Evolutionary conservation across 2,888 invertebrate genomes (phyloP).

Genomic region (Metallyticus violacea): DNA sequence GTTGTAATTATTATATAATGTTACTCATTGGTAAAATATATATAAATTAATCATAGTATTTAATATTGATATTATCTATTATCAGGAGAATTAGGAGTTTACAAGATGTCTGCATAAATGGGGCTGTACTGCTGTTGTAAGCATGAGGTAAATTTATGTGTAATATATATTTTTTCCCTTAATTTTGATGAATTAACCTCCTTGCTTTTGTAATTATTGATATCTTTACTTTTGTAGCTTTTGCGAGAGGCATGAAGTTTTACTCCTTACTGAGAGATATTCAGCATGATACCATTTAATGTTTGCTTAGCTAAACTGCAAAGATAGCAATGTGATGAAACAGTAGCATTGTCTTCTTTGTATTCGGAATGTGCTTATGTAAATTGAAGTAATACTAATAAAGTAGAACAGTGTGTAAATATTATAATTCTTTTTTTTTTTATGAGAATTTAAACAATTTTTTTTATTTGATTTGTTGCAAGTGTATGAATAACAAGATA

Average conservation of each 20-base stretch:
- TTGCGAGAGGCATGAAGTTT: background rate
- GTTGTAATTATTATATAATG: too few relatives aligned
- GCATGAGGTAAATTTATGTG: background rate
- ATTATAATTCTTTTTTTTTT: background rate
- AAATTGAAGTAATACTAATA: background rate
- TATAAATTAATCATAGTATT: background rate
- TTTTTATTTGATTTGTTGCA: background rate
- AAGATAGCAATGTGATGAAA: background rate
- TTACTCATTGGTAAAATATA: too few relatives aligned
- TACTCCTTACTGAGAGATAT: background rate
- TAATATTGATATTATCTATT: background rate
- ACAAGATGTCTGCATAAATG: background rate
- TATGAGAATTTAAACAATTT: background rate
- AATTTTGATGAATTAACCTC: background rate
- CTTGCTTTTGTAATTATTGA: background rate
- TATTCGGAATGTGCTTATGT: background rate
- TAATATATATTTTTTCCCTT: background rate
- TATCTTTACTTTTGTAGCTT: background rate
- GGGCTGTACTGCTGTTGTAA: background rate
- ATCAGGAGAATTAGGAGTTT: background rate
- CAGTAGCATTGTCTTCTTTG: background rate
- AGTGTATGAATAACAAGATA: background rate
- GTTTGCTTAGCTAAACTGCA: background rate
- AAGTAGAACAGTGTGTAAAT: background rate
- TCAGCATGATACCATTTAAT: background rate